Conservation (phyloP, 2,113 vertebrate genomes). For the Ctenodactylus gundi region DNA sequence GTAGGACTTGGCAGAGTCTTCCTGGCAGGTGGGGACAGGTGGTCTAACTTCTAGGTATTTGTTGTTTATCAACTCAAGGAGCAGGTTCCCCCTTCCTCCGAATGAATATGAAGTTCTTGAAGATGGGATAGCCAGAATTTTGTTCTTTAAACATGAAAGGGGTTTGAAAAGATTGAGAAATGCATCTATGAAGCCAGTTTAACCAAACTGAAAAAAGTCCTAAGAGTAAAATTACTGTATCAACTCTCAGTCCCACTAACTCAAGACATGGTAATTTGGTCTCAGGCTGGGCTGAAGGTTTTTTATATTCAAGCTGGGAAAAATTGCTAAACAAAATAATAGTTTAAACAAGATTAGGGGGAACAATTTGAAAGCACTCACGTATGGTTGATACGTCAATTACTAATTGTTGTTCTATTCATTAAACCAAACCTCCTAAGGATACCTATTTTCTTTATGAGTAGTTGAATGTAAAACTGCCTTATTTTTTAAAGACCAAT, state of each 20-base stretch:
- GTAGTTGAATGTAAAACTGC: slow-evolving; percentile 63
- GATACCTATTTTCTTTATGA: slow-evolving; percentile 68
- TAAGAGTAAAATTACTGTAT: slow-evolving; percentile 51
- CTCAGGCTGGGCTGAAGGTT: slow-evolving; percentile 48
- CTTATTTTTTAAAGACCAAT: slow-evolving; percentile 62
- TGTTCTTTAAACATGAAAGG: not conserved
- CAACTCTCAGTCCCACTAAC: slow-evolving; percentile 38
- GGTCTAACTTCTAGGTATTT: not conserved
- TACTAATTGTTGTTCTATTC: slow-evolving; percentile 72
- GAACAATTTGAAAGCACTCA: slow-evolving; percentile 68
- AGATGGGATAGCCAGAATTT: not conserved
- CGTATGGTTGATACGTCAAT: slow-evolving; percentile 71
- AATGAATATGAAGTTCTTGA: not conserved
- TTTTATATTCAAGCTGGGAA: slow-evolving; percentile 65
- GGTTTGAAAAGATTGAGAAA: slow-evolving; percentile 8
- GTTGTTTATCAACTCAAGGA: not conserved
- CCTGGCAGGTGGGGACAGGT: not conserved
- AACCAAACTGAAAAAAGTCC: not conserved
- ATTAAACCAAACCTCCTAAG: slow-evolving; percentile 65
- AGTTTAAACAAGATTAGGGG: slow-evolving; percentile 64
- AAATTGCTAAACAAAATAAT: slow-evolving; percentile 71
- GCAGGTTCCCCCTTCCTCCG: not conserved
- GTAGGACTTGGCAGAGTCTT: not conserved
- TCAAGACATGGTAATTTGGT: slow-evolving; percentile 51
- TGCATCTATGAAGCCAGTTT: not conserved